Percentiles rank a stretch among this genome's conserved stretches.
These are phyloP conservation scores for Ophraella communa DNA, from an alignment of 2,888 invertebrate species.

Conservation along the genomic window DNA sequence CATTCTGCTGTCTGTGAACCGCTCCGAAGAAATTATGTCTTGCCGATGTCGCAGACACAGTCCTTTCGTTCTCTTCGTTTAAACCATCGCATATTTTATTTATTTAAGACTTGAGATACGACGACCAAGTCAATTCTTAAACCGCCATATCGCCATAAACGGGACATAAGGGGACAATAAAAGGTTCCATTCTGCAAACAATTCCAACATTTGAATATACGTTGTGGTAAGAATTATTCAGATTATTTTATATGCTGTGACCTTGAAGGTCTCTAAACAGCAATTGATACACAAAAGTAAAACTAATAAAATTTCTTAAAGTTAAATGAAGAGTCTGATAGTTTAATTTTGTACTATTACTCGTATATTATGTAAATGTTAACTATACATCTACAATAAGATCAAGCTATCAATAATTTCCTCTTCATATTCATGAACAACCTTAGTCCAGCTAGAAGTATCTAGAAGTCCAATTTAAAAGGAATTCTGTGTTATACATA, in stretches of 20 bases:
- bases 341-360: too few relatives aligned
- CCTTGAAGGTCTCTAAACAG: too few relatives aligned
- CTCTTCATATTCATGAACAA: too few relatives aligned
- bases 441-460: too few relatives aligned
- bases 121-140: slow-evolving; percentile 36
- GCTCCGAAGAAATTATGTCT: slow-evolving; percentile 55
- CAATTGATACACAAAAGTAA: too few relatives aligned
- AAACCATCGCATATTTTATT: slow-evolving; percentile 46
- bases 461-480: too few relatives aligned
- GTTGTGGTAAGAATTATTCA: not conserved
- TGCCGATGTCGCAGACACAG: slow-evolving; percentile 50
- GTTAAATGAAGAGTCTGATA: too few relatives aligned
- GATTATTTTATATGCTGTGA: not conserved
- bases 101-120: slow-evolving; percentile 42
- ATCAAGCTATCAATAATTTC: too few relatives aligned
- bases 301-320: too few relatives aligned
- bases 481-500: too few relatives aligned
- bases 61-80: slow-evolving; percentile 18
- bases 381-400: too few relatives aligned
- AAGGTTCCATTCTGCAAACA: not conserved
- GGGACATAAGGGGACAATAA: not conserved
- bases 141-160: slow-evolving; percentile 40
- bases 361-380: too few relatives aligned
- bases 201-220: not conserved
- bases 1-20: slow-evolving; percentile 55